A percentile compares a stretch with the other conserved stretches of the same genome.
Conservation (phyloP, 2,797 vertebrate genomes). For the Enoplosus armatus region DNA sequence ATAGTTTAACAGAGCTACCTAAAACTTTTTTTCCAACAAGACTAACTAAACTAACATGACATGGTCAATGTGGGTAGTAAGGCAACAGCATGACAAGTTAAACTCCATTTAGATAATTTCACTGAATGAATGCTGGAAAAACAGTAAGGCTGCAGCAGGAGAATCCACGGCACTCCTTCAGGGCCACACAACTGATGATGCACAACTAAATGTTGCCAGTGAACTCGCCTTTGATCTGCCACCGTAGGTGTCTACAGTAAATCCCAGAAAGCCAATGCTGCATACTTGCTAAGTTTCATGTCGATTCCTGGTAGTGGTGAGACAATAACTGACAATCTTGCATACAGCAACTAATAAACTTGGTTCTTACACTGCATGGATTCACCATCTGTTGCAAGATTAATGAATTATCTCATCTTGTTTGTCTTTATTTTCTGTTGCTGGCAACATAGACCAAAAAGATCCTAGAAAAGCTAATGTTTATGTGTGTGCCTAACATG, state of each 20-base stretch:
- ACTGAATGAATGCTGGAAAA: background rate
- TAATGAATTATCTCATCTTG: background rate
- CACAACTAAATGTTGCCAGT: background rate
- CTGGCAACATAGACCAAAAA: background rate
- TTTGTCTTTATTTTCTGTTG: background rate
- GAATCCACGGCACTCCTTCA: background rate
- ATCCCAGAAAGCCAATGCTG: background rate
- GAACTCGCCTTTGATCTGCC: background rate
- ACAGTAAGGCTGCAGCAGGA: conserved; percentile 4
- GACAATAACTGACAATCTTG: background rate
- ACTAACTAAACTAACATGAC: background rate
- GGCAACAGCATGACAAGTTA: background rate
- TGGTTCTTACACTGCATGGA: background rate
- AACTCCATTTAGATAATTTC: conserved; percentile 17
- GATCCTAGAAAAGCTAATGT: background rate
- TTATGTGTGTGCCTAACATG: background rate
- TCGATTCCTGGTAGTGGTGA: background rate
- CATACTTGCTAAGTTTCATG: background rate
- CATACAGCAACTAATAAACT: background rate
- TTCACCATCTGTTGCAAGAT: background rate
- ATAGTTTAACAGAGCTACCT: background rate
- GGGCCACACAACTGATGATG: background rate
- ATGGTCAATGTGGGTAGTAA: background rate
- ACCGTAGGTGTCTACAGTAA: background rate
- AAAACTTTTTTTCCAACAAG: background rate